Base-by-base conservation (phyloP, 2,888 invertebrate species). In the Perithous albicinctus region DNA sequence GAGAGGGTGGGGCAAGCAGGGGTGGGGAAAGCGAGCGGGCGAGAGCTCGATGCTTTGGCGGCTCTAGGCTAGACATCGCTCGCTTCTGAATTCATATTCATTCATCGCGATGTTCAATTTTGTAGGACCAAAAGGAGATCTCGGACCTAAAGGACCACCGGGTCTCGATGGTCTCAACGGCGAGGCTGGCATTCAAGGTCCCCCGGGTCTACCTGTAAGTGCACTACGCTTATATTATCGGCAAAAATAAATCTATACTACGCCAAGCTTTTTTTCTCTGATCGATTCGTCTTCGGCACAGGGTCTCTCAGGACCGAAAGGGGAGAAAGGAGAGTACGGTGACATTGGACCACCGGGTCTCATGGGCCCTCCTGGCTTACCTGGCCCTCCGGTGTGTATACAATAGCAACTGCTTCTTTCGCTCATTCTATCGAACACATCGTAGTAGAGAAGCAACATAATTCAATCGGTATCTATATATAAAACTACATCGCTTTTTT, bases 321-420 rank as follows among this genome's bases (percentile, higher is more conserved):
- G 98, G 63, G 96, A 96, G 86, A 97, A 97, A 90, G 98, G 98
- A 74, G 97, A 97, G 90, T 96, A 96, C 91, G 98, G 98, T 8
- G 97, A 98, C 91, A 97, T 98, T 92, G 98, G 98, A 59, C 97
- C 97, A 7, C 97, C 98, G 10, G 98, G 99, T 80, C 95, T 98
- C 89, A 97, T 98, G 96, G 98, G 98, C 86, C 98, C 98, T 38
- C 98, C 98, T 15, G 98, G 98, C 23, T 90, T 95, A 79, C 94
- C 94, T 74, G 95, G 95, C 78, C 95, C 95, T 82, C 95, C 95
- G 89, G 95, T 92, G 88, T 74, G 92, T 89, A 84, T 78, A 32
- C 18, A 59, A 35, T 6, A 6, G 7, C 18, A 32, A 15, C 32
- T n/a, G 32, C 10, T 43, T 61, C 72, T 51, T 73, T 67, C 35